These are phyloP conservation scores for Dermolepida albohirtum DNA, from an alignment of 2,888 invertebrate species.

Conservation along the genomic window DNA sequence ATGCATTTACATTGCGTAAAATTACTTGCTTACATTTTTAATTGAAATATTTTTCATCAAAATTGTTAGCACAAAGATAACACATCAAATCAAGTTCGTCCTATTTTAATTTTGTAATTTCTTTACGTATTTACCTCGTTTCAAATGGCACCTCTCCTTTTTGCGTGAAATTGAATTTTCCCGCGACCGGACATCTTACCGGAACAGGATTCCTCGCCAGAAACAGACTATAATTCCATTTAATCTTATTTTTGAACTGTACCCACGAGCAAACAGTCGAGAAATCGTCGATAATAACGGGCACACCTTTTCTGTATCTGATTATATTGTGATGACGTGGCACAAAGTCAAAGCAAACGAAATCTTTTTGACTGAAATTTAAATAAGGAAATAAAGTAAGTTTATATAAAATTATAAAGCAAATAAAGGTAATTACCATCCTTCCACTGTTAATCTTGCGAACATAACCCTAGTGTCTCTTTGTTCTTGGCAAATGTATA, in stretches of 20 bases:
- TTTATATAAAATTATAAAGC: neutral
- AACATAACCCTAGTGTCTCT: slow-evolving; percentile 93
- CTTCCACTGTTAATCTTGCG: slow-evolving; percentile 96
- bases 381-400: slow-evolving; percentile 35
- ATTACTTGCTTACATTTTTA: too few species aligned
- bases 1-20: too few species aligned
- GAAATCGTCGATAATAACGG: slow-evolving; percentile 90
- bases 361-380: slow-evolving; percentile 89
- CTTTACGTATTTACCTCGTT: slow-evolving; percentile 68
- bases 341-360: slow-evolving; percentile 95
- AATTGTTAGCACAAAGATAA: too few species aligned
- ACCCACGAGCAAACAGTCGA: slow-evolving; percentile 96
- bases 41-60: too few species aligned
- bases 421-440: slow-evolving; percentile 72
- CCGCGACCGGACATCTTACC: slow-evolving; percentile 95
- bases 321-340: slow-evolving; percentile 96
- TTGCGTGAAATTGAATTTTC: slow-evolving; percentile 95
- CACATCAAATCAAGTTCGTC: too few species aligned
- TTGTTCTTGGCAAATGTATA: slow-evolving; percentile 94
- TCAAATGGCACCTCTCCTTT: slow-evolving; percentile 90
- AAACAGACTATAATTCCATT: slow-evolving; percentile 90
- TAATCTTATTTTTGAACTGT: slow-evolving; percentile 84
- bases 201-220: slow-evolving; percentile 90
- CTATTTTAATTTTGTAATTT: too few species aligned
- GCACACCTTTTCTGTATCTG: slow-evolving; percentile 87